Conservation (phyloP, 2,113 vertebrate species). For the Galeopterus variegatus region DNA sequence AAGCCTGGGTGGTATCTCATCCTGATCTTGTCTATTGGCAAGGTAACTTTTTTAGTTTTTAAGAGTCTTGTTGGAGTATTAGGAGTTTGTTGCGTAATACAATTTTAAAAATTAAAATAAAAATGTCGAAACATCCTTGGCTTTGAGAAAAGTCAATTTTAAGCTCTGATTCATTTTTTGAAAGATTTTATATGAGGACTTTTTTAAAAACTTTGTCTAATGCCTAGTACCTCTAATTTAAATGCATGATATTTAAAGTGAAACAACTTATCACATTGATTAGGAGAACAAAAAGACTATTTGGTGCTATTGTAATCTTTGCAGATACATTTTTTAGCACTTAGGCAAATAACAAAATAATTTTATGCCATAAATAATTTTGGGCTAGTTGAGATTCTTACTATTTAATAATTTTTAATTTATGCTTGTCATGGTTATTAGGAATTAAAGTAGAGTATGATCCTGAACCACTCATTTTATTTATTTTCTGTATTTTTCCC, state of each 20-base stretch:
- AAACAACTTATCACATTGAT: neutral
- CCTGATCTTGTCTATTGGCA: constrained; percentile 99
- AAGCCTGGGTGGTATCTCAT: constrained; percentile 99
- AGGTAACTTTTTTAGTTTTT: constrained; percentile 89
- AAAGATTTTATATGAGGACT: constrained; percentile 6
- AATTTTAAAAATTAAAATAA: neutral
- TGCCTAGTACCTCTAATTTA: constrained; percentile 14
- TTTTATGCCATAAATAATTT: neutral
- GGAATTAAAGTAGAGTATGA: neutral
- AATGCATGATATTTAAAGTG: constrained; percentile 10
- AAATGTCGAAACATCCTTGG: neutral
- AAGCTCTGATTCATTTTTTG: constrained; percentile 2
- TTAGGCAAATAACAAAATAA: neutral
- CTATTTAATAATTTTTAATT: constrained; percentile 1
- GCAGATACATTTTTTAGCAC: neutral
- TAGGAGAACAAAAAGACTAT: constrained; percentile 37
- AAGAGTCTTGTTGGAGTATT: neutral
- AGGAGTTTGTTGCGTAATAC: neutral
- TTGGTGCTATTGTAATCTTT: neutral
- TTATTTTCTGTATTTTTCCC: neutral
- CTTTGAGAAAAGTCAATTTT: neutral
- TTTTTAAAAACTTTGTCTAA: constrained; percentile 1
- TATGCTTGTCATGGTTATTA: neutral
- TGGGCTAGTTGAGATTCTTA: constrained; percentile 22
- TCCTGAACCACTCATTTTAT: neutral